Base-by-base conservation (phyloP, 2,888 invertebrate species). In the Thera britannica region DNA sequence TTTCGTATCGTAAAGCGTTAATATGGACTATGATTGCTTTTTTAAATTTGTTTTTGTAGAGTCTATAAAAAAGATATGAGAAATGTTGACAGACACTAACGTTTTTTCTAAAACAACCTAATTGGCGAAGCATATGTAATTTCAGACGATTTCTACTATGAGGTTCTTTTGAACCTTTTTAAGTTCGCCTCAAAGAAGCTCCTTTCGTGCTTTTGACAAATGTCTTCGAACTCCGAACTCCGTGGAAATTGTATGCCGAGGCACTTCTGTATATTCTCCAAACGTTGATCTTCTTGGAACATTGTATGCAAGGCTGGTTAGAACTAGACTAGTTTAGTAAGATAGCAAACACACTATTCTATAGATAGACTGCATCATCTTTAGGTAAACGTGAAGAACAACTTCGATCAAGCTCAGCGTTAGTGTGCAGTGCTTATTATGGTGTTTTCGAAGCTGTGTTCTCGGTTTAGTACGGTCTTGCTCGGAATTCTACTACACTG, bases 391-490 rank as follows among this genome's bases (percentile, higher is more conserved):
- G 6, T 38, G 38, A 5, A 2, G 51, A 51, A 12, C 12, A 51
- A 51, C 12, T 9, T 8, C 36, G 48, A 9, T 60, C 41, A 46
- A 46, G 35, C 12, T 5, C n/a, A 35, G 55, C 3, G 35, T 44
- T 46, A 62, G 36, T 48, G 38, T 12, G 60, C 59, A 59, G 35
- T 46, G 52, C 59, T 60, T 12, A 49, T 56, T 38, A 34, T 9
- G n/a, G 49, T 56, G 49, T 51, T 52, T 44, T 44, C 8, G 41
- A 52, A 48, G 54, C 48, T 38, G 35, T 38, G 35, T 66, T 67
- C 62, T 63, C 59, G 46, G 54, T 58, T 67, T 48, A 62, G 23
- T 55, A 59, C 54, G 62, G 56, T 59, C 67, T 62, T 62, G 67
- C 51, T 52, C 23, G 12, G 36, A 46, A 62, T 46, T 48, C 59